Conservation (phyloP, 2,888 invertebrate species). For the Oscheius sp. region DNA sequence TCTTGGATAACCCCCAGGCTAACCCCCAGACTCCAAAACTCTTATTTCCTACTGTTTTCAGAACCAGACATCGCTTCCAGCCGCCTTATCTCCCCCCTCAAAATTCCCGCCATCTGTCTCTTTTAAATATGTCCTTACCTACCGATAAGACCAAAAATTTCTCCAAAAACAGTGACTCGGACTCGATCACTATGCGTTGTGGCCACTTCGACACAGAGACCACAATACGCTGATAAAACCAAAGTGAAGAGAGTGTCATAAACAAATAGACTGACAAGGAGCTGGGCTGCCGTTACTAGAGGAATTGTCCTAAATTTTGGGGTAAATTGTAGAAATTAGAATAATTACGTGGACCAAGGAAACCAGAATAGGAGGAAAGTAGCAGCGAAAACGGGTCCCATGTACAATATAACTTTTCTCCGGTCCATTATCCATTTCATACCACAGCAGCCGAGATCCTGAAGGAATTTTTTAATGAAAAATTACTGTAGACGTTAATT, state of each 20-base stretch:
- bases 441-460: conserved; percentile 61
- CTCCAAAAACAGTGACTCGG: conserved; percentile 57
- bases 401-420: conserved; percentile 72
- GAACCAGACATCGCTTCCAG: too few species aligned
- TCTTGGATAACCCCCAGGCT: too few species aligned
- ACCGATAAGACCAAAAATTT: conserved; percentile 55
- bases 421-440: conserved; percentile 65
- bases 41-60: too few species aligned
- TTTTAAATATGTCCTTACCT: background rate
- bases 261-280: conserved; percentile 74
- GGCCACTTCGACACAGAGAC: conserved; percentile 73
- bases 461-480: conserved; percentile 9
- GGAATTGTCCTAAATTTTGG: conserved; percentile 45
- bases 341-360: conserved; percentile 72
- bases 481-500: background rate
- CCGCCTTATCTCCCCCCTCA: too few species aligned
- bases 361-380: conserved; percentile 74
- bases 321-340: background rate
- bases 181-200: conserved; percentile 54
- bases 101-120: too few species aligned
- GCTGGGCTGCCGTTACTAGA: conserved; percentile 73
- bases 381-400: conserved; percentile 73
- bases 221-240: conserved; percentile 73
- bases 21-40: too few species aligned
- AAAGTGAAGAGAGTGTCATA: conserved; percentile 75